phyloP scores from a whole-genome alignment of 2,797 vertebrate species.

The Menidia menidia region DNA sequence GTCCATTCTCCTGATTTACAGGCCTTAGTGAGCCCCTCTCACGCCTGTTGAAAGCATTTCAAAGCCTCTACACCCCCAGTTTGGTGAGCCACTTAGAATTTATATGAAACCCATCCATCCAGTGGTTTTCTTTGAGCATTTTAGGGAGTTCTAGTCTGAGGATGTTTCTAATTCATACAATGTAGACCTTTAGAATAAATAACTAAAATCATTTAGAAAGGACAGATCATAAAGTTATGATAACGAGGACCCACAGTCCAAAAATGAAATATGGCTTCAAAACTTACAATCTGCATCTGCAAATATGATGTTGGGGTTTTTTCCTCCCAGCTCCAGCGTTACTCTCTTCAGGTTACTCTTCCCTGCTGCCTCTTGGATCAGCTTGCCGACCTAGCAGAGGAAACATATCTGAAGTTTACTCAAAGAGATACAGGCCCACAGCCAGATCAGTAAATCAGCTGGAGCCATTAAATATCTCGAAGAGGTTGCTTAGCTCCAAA shows the following conservation, averaged over 20 bases:
- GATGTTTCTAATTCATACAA: constrained; percentile 3
- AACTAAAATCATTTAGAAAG: constrained; percentile 27
- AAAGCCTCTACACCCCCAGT: constrained; percentile 71
- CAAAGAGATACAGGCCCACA: constrained; percentile 60
- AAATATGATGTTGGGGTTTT: constrained; percentile 99
- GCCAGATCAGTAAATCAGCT: constrained; percentile 76
- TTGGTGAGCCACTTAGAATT: constrained; percentile 74
- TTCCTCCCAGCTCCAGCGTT: constrained; percentile 97
- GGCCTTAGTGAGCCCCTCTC: constrained; percentile 72
- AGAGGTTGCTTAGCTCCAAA: constrained; percentile 73
- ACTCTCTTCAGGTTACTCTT: constrained; percentile 99
- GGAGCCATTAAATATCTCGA: constrained; percentile 77
- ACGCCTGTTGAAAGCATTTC: constrained; percentile 85
- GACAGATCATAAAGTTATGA: constrained; percentile 55
- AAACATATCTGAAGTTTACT: constrained; percentile 75
- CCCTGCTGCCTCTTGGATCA: constrained; percentile 99
- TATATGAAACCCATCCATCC: constrained; percentile 76
- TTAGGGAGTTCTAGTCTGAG: constrained; percentile 21
- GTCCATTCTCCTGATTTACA: constrained; percentile 85
- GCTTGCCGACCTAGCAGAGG: constrained; percentile 92
- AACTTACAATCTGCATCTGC: constrained; percentile 98
- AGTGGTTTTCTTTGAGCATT: constrained; percentile 58
- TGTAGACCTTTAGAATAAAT: constrained; percentile 9
- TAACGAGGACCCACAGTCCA: constrained; percentile 46
- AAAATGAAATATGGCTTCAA: constrained; percentile 54